Percentiles rank a stretch among this genome's conserved stretches.
These are phyloP conservation scores for Brienomyrus longianalis DNA, from an alignment of 2,113 vertebrate genomes.

Conservation along the genomic window DNA sequence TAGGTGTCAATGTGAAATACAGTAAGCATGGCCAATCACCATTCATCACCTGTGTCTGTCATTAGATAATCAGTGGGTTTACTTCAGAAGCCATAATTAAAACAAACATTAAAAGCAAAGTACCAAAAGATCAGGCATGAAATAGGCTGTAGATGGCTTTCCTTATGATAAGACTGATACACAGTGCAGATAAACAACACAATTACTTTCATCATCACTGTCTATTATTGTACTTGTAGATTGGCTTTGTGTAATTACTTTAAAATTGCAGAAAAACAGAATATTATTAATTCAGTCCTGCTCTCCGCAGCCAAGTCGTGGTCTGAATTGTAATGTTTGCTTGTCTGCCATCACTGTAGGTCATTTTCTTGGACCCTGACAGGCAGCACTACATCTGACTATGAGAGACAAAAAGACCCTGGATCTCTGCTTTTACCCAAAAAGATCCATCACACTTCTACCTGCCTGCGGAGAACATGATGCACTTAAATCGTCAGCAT, in stretches of 20 bases:
- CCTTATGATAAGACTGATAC: not conserved
- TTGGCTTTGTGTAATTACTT: not conserved
- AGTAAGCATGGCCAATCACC: not conserved
- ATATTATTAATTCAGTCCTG: not conserved
- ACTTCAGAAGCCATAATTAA: not conserved
- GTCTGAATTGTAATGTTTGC: not conserved
- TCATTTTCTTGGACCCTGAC: not conserved
- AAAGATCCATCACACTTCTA: not conserved
- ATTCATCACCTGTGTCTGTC: not conserved
- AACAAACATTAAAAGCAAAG: not conserved
- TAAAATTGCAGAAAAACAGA: not conserved
- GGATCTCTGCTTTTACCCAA: not conserved
- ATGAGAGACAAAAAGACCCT: not conserved
- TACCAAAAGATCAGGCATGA: not conserved
- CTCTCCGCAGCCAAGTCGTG: not conserved
- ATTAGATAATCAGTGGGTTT: not conserved
- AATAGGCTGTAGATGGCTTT: not conserved
- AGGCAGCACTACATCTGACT: not conserved
- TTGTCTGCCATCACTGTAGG: not conserved
- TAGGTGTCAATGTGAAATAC: not conserved
- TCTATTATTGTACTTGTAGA: constrained; percentile 2
- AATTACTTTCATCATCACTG: not conserved
- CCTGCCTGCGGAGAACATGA: not conserved
- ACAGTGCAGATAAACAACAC: not conserved
- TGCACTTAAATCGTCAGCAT: not conserved